A percentile compares a stretch with the other conserved stretches of the same genome.
Evolutionary conservation across 2,797 vertebrate genomes (phyloP).

Genomic region (Harpagifer antarcticus): DNA sequence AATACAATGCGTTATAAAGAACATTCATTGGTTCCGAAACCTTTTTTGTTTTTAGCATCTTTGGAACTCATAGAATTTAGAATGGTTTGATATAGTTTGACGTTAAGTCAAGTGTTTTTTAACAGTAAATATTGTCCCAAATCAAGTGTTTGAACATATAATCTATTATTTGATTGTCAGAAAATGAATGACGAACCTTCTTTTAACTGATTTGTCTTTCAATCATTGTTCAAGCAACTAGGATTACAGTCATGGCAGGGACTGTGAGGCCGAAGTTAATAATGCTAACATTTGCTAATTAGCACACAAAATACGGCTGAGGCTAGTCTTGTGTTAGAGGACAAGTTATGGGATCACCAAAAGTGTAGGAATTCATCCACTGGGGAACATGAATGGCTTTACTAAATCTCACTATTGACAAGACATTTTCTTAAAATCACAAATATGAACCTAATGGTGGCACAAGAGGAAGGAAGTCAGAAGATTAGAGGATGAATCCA

Average conservation of each 20-base stretch:
- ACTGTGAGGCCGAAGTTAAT: neutral
- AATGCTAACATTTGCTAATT: neutral
- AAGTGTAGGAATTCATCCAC: constrained; percentile 1
- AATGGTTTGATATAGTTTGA: neutral
- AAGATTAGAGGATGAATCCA: neutral
- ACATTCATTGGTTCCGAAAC: neutral
- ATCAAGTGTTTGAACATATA: neutral
- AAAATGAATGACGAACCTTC: neutral
- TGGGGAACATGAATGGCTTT: neutral
- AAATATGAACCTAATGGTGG: no score
- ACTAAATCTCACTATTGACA: neutral
- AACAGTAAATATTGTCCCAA: no score
- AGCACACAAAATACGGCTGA: neutral
- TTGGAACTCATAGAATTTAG: neutral
- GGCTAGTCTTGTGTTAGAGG: neutral
- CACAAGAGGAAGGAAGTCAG: no score
- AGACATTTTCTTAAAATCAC: no score
- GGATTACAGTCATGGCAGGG: neutral
- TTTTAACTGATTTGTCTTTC: neutral
- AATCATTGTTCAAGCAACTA: neutral
- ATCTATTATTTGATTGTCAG: neutral
- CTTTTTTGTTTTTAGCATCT: neutral
- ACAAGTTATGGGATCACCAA: neutral
- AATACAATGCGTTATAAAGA: neutral
- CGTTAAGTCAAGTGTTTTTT: neutral